Percentiles rank a stretch among this genome's conserved stretches.
Conservation (phyloP, 2,113 vertebrate genomes). For the Ictidomys tridecemlineatus region DNA sequence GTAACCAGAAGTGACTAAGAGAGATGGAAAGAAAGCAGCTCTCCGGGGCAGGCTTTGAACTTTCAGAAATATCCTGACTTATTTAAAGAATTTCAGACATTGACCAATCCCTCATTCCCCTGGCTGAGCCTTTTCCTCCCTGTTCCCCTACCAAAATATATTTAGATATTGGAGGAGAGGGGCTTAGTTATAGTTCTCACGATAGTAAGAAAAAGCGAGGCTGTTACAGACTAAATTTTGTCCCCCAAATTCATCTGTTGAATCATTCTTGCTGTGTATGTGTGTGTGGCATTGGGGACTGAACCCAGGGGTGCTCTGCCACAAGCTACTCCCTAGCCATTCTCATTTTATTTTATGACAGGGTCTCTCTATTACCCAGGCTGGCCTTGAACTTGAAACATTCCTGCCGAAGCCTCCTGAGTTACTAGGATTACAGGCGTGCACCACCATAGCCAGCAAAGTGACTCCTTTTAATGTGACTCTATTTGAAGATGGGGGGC, state of each 20-base stretch:
- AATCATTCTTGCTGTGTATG: neutral
- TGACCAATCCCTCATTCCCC: constrained; percentile 36
- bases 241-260: neutral
- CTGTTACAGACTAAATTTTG: neutral
- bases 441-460: no score
- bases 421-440: no score
- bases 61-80: neutral
- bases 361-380: no score
- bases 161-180: neutral
- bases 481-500: no score
- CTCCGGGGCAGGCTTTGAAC: constrained; percentile 37
- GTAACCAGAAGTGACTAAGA: neutral
- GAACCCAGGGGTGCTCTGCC: no score
- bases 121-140: constrained; percentile 32
- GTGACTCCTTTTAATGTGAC: neutral
- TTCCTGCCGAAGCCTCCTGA: no score
- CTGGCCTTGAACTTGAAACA: no score
- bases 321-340: no score
- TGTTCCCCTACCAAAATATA: neutral
- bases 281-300: no score
- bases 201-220: neutral
- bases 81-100: constrained; percentile 68
- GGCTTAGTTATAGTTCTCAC: neutral
- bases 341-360: no score
- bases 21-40: constrained; percentile 40